Base-by-base conservation (phyloP, 1,140 invertebrate species). In the Atta colombica region DNA sequence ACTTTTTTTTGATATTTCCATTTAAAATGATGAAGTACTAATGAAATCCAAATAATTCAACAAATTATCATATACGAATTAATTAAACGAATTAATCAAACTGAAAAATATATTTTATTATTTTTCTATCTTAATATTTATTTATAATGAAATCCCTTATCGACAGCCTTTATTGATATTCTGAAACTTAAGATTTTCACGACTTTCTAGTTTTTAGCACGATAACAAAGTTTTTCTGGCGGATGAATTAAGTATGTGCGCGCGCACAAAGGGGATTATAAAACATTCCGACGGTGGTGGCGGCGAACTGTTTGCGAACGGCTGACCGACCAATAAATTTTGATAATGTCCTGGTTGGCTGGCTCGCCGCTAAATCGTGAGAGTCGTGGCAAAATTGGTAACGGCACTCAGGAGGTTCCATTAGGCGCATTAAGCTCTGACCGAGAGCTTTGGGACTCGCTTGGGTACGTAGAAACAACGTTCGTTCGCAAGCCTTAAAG, bases 391-490 rank as follows among this genome's bases (percentile, higher is more conserved):
- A 78, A 91, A 93, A 92, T 92, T 91, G 90, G 89, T 92, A 93
- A 93, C 90, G 90, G 91, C 90, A 88, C 92, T 89, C 86, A 71
- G 74, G 86, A 88, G 87, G 90, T 88, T 89, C 91, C 90, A 93
- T 93, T 93, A 93, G 89, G 69, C 77, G 81, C 92, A 92, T 92
- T 93, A 93, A 93, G 88, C 84, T 21, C 88, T 91, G 89, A 88
- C 91, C 87, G 86, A 89, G 88, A 82, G 85, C 86, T 77, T 74
- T 87, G 78, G 77, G 75, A 87, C 66, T 86, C 68, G 65, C 77
- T 58, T 25, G 65, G 69, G 55, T 85, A 60, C 45, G 75, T 75
- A 71, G 35, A 78, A 87, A 81, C 88, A 77, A 86, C n/a, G 39
- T 45, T 58, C 8, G 25, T 58, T n/a, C 12, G 49, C 77, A 18